Conservation (phyloP, 2,113 vertebrate genomes). For the Halichoeres trimaculatus region DNA sequence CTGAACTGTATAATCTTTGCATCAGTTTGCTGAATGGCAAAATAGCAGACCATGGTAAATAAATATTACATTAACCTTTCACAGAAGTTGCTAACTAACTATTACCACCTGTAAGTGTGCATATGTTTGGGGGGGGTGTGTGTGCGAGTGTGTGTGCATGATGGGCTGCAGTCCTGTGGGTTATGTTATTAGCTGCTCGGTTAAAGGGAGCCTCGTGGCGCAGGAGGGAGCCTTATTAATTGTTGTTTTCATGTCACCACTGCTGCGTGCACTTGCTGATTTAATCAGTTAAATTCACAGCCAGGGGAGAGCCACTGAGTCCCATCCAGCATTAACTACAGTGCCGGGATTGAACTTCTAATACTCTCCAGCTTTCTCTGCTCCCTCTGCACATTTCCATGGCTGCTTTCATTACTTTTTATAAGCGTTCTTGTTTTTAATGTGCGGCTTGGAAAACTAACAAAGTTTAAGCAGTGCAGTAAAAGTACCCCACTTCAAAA, state of each 20-base stretch:
- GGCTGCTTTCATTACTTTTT: constrained; percentile 75
- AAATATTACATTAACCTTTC: constrained; percentile 51
- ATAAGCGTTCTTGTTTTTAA: constrained; percentile 74
- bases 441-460: constrained; percentile 69
- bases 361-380: constrained; percentile 73
- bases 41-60: constrained; percentile 18
- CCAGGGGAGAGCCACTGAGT: constrained; percentile 77
- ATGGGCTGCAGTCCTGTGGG: constrained; percentile 77
- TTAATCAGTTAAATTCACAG: constrained; percentile 91
- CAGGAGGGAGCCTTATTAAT: constrained; percentile 87
- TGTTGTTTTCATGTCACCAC: constrained; percentile 89
- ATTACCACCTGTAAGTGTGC: constrained; percentile 57
- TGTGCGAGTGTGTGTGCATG: constrained; percentile 74
- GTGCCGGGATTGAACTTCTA: constrained; percentile 76
- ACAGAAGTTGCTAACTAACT: constrained; percentile 59
- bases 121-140: constrained; percentile 36
- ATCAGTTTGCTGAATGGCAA: constrained; percentile 33
- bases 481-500: constrained; percentile 57
- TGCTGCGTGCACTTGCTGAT: constrained; percentile 85
- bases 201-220: constrained; percentile 84
- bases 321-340: constrained; percentile 81
- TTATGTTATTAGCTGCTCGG: constrained; percentile 90
- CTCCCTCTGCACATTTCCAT: constrained; percentile 73
- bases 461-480: constrained; percentile 73
- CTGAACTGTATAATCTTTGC: constrained; percentile 34